These are phyloP conservation scores for Crocallis elinguaria DNA, from an alignment of 2,888 invertebrate species.

Conservation along the genomic window DNA sequence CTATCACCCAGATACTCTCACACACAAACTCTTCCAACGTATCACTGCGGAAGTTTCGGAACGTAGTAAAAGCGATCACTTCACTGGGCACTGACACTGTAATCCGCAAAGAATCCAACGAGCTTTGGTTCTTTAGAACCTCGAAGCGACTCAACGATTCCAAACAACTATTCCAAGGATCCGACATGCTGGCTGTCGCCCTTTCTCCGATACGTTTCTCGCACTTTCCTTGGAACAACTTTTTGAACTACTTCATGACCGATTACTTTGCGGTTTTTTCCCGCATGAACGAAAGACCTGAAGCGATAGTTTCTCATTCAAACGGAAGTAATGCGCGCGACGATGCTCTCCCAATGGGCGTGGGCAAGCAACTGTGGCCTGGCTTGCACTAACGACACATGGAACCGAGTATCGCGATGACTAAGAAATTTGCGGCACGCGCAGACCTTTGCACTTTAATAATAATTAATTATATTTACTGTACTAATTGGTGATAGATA, in stretches of 20 bases:
- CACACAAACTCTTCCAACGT: conserved; percentile 61
- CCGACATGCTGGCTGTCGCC: conserved; percentile 39
- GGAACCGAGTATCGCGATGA: conserved; percentile 32
- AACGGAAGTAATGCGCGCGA: conserved; percentile 45
- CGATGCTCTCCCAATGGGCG: conserved; percentile 49
- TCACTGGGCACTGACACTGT: conserved; percentile 47
- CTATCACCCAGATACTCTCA: conserved; percentile 75
- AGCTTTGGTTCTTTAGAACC: conserved; percentile 29
- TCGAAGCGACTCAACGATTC: conserved; percentile 44
- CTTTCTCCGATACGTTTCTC: conserved; percentile 67
- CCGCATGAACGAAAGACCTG: conserved; percentile 86
- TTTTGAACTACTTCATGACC: conserved; percentile 88
- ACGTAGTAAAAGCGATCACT: conserved; percentile 69
- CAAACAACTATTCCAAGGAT: conserved; percentile 46
- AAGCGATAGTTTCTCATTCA: conserved; percentile 86
- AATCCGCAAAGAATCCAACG: conserved; percentile 43
- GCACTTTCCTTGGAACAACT: conserved; percentile 84
- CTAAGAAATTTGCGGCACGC: conserved; percentile 68
- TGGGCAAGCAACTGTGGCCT: conserved; percentile 54
- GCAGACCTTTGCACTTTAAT: conserved; percentile 78
- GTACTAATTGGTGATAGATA: conserved; percentile 62
- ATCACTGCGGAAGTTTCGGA: conserved; percentile 68
- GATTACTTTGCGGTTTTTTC: conserved; percentile 85
- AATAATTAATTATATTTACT: conserved; percentile 74
- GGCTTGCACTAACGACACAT: conserved; percentile 31